phyloP scores from a whole-genome alignment of 2,113 vertebrate species.

The Hystrix brachyura region DNA sequence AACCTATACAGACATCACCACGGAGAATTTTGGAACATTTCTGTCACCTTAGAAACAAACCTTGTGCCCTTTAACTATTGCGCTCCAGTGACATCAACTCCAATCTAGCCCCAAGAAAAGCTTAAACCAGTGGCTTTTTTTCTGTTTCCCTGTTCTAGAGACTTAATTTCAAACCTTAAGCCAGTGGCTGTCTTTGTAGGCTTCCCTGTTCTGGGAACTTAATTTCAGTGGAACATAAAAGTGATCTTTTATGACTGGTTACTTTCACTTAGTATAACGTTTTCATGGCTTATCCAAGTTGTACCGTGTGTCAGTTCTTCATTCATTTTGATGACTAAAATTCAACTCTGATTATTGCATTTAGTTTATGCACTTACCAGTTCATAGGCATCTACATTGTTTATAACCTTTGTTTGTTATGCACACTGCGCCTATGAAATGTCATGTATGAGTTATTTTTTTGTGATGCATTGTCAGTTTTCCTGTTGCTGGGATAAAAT shows the following conservation, averaged over 20 bases:
- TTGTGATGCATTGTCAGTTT: background rate
- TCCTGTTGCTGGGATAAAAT: background rate
- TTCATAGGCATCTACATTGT: background rate
- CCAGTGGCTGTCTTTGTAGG: background rate
- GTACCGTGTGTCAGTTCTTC: background rate
- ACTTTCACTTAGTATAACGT: background rate
- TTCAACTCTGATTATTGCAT: background rate
- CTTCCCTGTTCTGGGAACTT: constrained; percentile 1
- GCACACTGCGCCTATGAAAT: background rate
- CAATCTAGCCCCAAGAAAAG: background rate
- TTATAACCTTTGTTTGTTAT: background rate
- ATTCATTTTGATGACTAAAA: background rate
- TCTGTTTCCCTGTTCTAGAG: background rate
- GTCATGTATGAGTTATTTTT: background rate
- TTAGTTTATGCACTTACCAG: background rate
- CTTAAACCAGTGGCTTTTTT: background rate
- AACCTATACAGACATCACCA: background rate
- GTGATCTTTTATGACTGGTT: background rate
- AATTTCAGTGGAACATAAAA: background rate
- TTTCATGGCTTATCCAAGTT: background rate
- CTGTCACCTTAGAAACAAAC: background rate
- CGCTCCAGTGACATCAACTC: background rate
- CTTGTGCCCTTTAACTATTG: background rate
- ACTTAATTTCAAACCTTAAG: background rate
- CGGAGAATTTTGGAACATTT: background rate